These are phyloP conservation scores for Amblyjoppa fuscipennis DNA, from an alignment of 2,888 invertebrate species.

Conservation along the genomic window DNA sequence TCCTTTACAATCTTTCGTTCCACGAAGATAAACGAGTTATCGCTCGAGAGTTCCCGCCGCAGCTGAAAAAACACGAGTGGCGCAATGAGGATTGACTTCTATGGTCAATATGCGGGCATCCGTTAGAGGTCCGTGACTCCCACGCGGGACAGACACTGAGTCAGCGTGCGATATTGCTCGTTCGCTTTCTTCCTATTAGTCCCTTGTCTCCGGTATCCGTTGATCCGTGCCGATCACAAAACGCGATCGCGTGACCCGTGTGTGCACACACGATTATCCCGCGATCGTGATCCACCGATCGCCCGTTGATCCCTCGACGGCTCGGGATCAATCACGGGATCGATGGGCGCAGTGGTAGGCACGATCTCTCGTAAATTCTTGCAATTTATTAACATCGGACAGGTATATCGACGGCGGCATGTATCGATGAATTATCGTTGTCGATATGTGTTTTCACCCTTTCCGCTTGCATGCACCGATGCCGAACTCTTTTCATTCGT, in stretches of 20 bases:
- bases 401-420: not conserved
- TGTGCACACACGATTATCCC: slow-evolving; percentile 33
- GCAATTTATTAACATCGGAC: slow-evolving; percentile 10
- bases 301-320: slow-evolving; percentile 28
- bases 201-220: slow-evolving; percentile 19
- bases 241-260: slow-evolving; percentile 56
- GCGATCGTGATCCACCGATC: slow-evolving; percentile 43
- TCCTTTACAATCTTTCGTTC: not conserved
- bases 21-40: slow-evolving; percentile 7
- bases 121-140: slow-evolving; percentile 23
- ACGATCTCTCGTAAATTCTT: slow-evolving; percentile 25
- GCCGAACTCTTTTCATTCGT: too few relatives aligned
- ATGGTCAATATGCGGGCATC: slow-evolving; percentile 34
- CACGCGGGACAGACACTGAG: slow-evolving; percentile 27
- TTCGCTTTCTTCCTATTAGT: slow-evolving; percentile 34
- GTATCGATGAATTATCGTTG: slow-evolving; percentile 11
- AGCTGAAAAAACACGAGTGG: not conserved
- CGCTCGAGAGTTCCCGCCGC: slow-evolving; percentile 2
- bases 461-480: not conserved
- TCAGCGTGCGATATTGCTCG: slow-evolving; percentile 38
- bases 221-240: slow-evolving; percentile 36
- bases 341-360: not conserved
- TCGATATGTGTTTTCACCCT: not conserved
- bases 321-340: slow-evolving; percentile 50
- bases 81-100: not conserved